Conservation (phyloP, 2,888 invertebrate genomes). For the Pristionchus japonicus region DNA sequence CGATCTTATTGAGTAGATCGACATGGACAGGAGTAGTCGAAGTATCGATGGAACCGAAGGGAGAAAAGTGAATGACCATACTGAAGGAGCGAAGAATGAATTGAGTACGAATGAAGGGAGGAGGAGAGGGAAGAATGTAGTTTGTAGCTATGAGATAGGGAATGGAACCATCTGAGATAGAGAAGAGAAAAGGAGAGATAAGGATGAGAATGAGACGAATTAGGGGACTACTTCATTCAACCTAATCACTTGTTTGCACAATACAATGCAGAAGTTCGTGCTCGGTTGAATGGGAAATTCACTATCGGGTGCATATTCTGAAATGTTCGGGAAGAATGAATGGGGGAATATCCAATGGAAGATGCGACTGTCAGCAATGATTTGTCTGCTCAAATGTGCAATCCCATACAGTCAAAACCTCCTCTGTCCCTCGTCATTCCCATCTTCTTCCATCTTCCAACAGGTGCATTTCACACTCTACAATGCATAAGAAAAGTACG, state of each 20-base stretch:
- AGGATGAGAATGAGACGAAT: background rate
- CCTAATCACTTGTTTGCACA: background rate
- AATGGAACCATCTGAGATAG: background rate
- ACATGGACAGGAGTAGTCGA: conserved; percentile 33
- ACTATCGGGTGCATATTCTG: background rate
- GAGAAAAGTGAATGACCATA: conserved; percentile 18
- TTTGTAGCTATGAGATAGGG: conserved; percentile 20
- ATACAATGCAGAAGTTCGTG: no score
- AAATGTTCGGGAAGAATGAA: background rate
- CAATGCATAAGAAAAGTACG: background rate
- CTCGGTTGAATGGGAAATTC: no score
- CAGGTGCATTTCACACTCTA: no score
- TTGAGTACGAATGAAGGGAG: background rate
- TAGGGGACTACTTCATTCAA: background rate
- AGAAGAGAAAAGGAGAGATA: conserved; percentile 9
- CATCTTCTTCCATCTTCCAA: no score
- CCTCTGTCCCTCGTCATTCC: no score
- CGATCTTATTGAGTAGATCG: conserved; percentile 31
- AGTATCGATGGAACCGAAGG: conserved; percentile 16
- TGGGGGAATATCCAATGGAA: background rate
- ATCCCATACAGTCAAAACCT: no score
- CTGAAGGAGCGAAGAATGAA: background rate
- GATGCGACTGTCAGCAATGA: background rate
- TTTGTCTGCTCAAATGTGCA: background rate
- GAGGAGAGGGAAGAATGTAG: background rate